Conservation (phyloP, 1,140 invertebrate species). For the Pollicipes pollicipes region DNA sequence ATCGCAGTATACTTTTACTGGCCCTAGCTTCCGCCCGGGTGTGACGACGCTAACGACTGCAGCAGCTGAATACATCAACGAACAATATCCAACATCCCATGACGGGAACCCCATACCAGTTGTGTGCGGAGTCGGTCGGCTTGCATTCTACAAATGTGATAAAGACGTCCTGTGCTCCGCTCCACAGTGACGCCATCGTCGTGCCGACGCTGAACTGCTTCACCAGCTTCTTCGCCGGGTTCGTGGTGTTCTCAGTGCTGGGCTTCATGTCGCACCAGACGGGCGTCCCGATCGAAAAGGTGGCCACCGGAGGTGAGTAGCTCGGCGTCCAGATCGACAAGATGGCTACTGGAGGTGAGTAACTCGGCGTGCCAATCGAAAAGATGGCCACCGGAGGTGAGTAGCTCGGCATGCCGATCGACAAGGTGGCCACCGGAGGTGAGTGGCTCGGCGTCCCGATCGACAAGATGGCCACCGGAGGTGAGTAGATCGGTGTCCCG, state of each 20-base stretch:
- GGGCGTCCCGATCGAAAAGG: slow-evolving; percentile 22
- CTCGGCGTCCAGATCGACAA: slow-evolving; percentile 11
- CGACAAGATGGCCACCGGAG: too few relatives aligned
- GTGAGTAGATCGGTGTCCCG: too few relatives aligned
- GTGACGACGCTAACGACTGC: too few relatives aligned
- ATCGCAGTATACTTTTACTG: too few relatives aligned
- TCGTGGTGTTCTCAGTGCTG: slow-evolving; percentile 32
- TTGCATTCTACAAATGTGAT: too few relatives aligned
- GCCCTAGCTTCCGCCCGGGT: too few relatives aligned
- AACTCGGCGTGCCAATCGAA: slow-evolving; percentile 10
- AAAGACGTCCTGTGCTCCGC: too few relatives aligned
- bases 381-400: slow-evolving; percentile 17
- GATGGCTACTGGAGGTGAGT: slow-evolving; percentile 17
- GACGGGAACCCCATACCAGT: too few relatives aligned
- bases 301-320: slow-evolving; percentile 17
- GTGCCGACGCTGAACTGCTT: slow-evolving; percentile 17
- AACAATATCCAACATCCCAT: too few relatives aligned
- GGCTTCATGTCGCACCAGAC: slow-evolving; percentile 52
- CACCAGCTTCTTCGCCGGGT: slow-evolving; percentile 18
- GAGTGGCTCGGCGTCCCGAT: slow-evolving; percentile 8
- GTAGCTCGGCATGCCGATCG: slow-evolving; percentile 11
- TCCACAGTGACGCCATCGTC: slow-evolving; percentile 16
- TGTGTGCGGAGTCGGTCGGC: too few relatives aligned
- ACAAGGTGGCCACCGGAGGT: slow-evolving; percentile 17
- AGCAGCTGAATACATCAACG: too few relatives aligned